Percentiles rank a stretch among this genome's conserved stretches.
These are phyloP conservation scores for Ictalurus furcatus DNA, from an alignment of 2,113 vertebrate species.

Conservation along the genomic window DNA sequence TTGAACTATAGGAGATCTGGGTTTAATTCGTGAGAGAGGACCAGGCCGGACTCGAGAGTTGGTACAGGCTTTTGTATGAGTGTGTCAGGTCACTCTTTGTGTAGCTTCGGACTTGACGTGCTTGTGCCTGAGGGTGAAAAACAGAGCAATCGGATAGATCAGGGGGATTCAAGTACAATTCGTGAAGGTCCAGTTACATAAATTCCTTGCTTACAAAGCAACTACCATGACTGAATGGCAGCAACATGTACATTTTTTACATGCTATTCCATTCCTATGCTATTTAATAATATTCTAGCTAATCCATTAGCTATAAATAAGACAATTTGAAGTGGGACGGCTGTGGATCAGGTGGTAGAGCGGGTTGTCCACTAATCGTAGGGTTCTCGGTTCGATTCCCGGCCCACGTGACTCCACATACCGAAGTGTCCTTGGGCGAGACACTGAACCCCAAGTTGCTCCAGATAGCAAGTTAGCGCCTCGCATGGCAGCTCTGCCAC, in stretches of 20 bases:
- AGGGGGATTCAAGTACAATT: background rate
- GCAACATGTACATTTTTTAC: background rate
- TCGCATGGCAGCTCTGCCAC: too few species aligned
- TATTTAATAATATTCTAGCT: too few species aligned
- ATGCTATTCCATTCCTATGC: background rate
- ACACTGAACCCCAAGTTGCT: too few species aligned
- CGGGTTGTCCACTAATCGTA: too few species aligned
- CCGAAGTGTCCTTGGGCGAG: too few species aligned
- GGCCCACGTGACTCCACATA: too few species aligned
- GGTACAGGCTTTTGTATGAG: constrained; percentile 43
- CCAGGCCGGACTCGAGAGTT: constrained; percentile 60
- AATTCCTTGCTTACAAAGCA: background rate
- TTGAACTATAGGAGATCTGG: constrained; percentile 70
- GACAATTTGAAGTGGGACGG: too few species aligned
- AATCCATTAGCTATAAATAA: background rate
- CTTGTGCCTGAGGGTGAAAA: background rate
- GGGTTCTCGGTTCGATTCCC: too few species aligned
- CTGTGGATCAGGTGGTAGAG: too few species aligned
- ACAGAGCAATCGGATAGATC: background rate
- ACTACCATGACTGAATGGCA: background rate
- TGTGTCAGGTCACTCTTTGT: constrained; percentile 36
- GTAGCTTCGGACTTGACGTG: constrained; percentile 31
- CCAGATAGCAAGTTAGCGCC: too few species aligned
- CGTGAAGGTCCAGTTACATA: background rate
- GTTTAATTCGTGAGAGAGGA: constrained; percentile 69